Evolutionary conservation across 2,113 vertebrate genomes (phyloP).

Genomic region (Hemibates koningsi): DNA sequence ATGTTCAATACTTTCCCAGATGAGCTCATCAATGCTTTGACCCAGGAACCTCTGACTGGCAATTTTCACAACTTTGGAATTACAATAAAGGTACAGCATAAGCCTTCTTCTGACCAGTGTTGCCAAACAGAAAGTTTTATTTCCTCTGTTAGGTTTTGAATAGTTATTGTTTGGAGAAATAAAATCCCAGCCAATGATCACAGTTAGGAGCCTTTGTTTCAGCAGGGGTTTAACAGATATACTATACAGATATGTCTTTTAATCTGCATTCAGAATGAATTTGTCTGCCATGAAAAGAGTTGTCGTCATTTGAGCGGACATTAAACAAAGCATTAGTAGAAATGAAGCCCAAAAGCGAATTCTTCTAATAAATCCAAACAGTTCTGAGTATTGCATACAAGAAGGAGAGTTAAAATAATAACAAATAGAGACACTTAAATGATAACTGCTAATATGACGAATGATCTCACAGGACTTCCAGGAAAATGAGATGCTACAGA

Average conservation of each 20-base stretch:
- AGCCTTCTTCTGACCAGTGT: neutral
- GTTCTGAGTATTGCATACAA: neutral
- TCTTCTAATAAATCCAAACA: neutral
- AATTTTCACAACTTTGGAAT: constrained; percentile 77
- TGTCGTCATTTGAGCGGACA: neutral
- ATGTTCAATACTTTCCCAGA: constrained; percentile 67
- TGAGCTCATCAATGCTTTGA: constrained; percentile 55
- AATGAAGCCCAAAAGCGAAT: neutral
- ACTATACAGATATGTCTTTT: neutral
- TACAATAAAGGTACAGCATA: constrained; percentile 53
- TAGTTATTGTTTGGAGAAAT: neutral
- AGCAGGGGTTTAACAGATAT: neutral
- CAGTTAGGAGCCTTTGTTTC: neutral
- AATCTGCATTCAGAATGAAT: neutral
- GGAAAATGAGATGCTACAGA: constrained; percentile 55
- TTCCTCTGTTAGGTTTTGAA: neutral
- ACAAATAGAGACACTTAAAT: neutral
- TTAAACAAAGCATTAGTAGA: neutral
- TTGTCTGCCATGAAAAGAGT: neutral
- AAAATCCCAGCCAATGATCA: neutral
- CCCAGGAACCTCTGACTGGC: constrained; percentile 70
- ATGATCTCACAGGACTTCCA: constrained; percentile 54
- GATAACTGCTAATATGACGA: neutral
- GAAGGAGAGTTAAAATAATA: neutral
- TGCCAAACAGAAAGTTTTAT: neutral